Evolutionary conservation across 2,797 vertebrate genomes (phyloP), one percentile per base, ranked within the genome.

Genomic region (Menidia menidia): DNA sequence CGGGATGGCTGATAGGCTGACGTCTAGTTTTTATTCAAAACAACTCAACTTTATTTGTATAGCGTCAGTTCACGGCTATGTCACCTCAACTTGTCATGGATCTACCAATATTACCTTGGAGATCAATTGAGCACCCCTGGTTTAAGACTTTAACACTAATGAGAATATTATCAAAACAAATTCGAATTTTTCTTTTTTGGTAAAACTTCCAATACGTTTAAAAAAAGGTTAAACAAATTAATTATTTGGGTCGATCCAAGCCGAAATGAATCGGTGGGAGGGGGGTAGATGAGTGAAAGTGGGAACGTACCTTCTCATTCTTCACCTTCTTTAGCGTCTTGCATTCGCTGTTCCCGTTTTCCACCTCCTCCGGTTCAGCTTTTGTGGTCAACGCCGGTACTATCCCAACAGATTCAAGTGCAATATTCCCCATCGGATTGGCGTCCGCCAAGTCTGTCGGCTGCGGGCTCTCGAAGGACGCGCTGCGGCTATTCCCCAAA

Each of bases 301-400:
- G n/a, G n/a, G 53, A 54, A 73, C 96, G 89, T 96, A 99, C 98
- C 97, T 99, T 99, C 92, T 99, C 98, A 12, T 94, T 95, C 92
- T 99, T 99, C 89, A 98, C 95, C 89, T 98, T 99, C 89, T 98
- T 99, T 89, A 97, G 86, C 43, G 92, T 93, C 88, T 98, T 96
- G 93, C 96, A 98, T 80, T 99, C 97, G 45, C 77, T 89, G 50
- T 86, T 93, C 33, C 89, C 93, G 72, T 92, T 94, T 73, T 99
- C 97, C 84, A 96, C 94, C 57, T 99, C 98, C 90, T 98, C 97
- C 60, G 95, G 92, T 90, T 99, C 98, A 2, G 94, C 93, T 93
- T 99, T 98, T 92, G 95, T 91, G 89, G 95, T 94, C 94, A 98
- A 91, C 31, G 96, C 94, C 83, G 96, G 96, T 89, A 97, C 94